Evolutionary conservation across 2,888 invertebrate genomes (phyloP), one percentile per base, ranked within the genome.

Genomic region (Odontothrips loti): DNA sequence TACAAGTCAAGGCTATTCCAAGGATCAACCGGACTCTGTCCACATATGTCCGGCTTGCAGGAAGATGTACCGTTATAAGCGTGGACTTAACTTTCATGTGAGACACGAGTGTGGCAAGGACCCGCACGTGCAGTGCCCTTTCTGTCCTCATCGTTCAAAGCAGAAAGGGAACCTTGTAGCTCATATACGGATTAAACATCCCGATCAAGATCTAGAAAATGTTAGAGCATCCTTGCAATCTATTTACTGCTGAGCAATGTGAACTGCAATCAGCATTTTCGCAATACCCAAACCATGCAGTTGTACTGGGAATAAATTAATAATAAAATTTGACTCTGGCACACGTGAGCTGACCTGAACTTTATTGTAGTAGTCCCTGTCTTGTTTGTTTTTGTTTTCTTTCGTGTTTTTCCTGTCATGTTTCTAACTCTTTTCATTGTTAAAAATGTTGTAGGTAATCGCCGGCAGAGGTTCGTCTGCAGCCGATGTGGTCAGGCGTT

Each of bases 81-180:
- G 86, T 63, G 86, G 85, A 82, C 85, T 88, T 2, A 84, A 84
- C 23, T 86, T 86, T 43, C 88, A 88, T 82, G 84, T 87, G 83
- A 88, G 87, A 82, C 87, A 87, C 82, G 88, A 88, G 82, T 89
- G 89, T 84, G 87, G 87, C 4, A 85, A 85, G 79, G 84, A 84
- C 75, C 86, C 85, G 78, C 83, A 83, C 80, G 86, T 85, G 63
- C 80, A 79, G 29, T 86, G 84, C 75, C 80, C 79, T 17, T 80
- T 78, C 75, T 83, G 83, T 79, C 82, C 81, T 0, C 82, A 83
- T 29, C 80, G 81, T 17, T 81, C 81, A 3, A 81, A 82, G 34
- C 82, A 81, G 43, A 82, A 81, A 80, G 58, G 79, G 0, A 81
- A 82, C 23, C 58, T 83, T 27, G 78, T 78, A 6, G 63, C 78